Evolutionary conservation across 2,113 vertebrate species (phyloP), one percentile per base, ranked within the genome.

Genomic region (Tympanuchus pallidicinctus): DNA sequence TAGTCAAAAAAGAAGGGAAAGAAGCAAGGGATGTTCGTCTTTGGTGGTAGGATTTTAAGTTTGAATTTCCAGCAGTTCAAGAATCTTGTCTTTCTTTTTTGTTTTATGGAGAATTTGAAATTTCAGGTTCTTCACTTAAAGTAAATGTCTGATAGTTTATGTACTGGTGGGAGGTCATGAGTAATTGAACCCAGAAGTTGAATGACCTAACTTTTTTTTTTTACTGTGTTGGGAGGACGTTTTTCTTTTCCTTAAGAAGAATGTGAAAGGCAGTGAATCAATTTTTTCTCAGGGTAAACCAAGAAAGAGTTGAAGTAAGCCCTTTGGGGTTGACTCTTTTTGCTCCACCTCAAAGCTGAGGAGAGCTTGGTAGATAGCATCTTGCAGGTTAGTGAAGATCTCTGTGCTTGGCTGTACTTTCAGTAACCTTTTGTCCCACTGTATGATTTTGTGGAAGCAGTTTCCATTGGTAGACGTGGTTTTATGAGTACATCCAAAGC

Each of bases 291-390:
- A 43, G 76, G 15, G 17, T 81, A 54, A 80, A 78, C 54, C 27
- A 74, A 65, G 73, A 78, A 89, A 45, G 43, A 76, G 17, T 56
- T 86, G 75, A 90, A 90, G 70, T 77, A 66, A 93, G n/a, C 54
- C 24, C 22, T 88, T 75, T 27, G 28, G 34, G 66, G 21, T 82
- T 89, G 16, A 17, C 38, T 57, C 30, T 65, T 38, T 75, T 82
- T 79, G 59, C 85, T 75, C 28, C 32, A 0, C 3, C 22, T 83
- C 21, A 61, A 73, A 63, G 50, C 36, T 73, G 60, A 48, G 65
- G 65, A 77, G 77, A 61, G 15, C 73, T 84, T 61, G n/a, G 15
- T 69, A 67, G 42, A 45, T 60, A 28, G 54, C 1, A 1, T 79
- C 60, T 43, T 86, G 48, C 76, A 52, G 16, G 30, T 86, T 92